Conservation (phyloP, 2,888 invertebrate genomes). For the Galerucella pusilla region DNA sequence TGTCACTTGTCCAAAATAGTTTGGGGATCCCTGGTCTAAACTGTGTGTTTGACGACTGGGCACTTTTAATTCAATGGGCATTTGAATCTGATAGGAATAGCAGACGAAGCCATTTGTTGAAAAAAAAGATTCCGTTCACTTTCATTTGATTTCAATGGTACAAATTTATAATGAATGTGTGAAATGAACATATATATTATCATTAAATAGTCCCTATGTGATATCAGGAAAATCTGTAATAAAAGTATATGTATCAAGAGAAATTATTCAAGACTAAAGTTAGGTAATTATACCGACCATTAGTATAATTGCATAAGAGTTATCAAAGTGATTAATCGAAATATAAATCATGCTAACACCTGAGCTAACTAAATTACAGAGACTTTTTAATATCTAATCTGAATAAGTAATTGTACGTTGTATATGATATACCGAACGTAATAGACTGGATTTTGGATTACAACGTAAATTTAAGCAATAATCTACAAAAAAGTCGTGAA, state of each 20-base stretch:
- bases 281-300: constrained; percentile 52
- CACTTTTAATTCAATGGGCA: too few relatives aligned
- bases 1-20: too few relatives aligned
- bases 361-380: constrained; percentile 59
- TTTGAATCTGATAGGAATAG: too few relatives aligned
- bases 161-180: too few relatives aligned
- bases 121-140: too few relatives aligned
- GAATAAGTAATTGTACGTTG: constrained; percentile 49
- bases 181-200: too few relatives aligned
- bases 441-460: constrained; percentile 33
- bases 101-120: too few relatives aligned
- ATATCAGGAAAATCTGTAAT: constrained; percentile 13
- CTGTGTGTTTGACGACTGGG: too few relatives aligned
- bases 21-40: too few relatives aligned
- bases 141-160: too few relatives aligned
- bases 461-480: constrained; percentile 33
- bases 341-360: constrained; percentile 62
- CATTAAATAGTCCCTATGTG: background rate
- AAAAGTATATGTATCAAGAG: constrained; percentile 19
- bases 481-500: background rate
- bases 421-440: constrained; percentile 38
- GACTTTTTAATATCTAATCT: constrained; percentile 49
- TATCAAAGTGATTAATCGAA: constrained; percentile 58
- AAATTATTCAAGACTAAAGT: constrained; percentile 51
- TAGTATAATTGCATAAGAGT: constrained; percentile 60